Conservation (phyloP, 2,888 invertebrate genomes). For the Trisateles emortualis region DNA sequence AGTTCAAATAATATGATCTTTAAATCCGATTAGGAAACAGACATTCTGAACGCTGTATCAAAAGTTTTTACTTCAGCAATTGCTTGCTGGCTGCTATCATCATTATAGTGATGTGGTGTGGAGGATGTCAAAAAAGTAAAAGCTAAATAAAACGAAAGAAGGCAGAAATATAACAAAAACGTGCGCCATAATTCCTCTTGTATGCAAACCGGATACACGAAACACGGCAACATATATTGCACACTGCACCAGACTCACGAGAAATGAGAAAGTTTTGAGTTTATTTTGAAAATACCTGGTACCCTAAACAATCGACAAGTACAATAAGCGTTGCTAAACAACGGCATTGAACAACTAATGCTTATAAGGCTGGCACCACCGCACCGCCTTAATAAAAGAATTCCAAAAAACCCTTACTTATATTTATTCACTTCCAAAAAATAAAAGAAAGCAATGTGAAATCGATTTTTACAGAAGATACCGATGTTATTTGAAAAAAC, state of each 20-base stretch:
- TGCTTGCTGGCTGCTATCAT: slow-evolving; percentile 1
- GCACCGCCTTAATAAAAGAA: slow-evolving; percentile 6
- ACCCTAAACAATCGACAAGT: slow-evolving; percentile 1
- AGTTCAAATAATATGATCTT: slow-evolving; percentile 12
- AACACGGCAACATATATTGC: slow-evolving; percentile 6
- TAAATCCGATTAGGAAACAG: slow-evolving; percentile 23
- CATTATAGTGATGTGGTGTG: slow-evolving; percentile 3
- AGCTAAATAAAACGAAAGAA: not conserved
- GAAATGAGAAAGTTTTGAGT: slow-evolving; percentile 6
- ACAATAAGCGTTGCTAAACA: slow-evolving; percentile 5
- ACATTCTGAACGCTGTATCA: not conserved
- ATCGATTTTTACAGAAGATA: too few species aligned
- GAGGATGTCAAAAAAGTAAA: slow-evolving; percentile 1
- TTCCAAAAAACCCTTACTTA: slow-evolving; percentile 10
- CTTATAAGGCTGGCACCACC: slow-evolving; percentile 3
- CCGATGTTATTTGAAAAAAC: not conserved
- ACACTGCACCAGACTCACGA: slow-evolving; percentile 5
- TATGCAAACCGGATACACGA: slow-evolving; percentile 6
- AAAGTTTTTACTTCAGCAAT: not conserved
- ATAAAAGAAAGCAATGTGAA: too few species aligned
- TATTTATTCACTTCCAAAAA: slow-evolving; percentile 1
- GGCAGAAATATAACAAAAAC: not conserved
- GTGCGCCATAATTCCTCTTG: slow-evolving; percentile 8
- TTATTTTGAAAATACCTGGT: slow-evolving; percentile 12
- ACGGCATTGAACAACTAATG: slow-evolving; percentile 9